Percentiles rank a stretch among this genome's conserved stretches.
Conservation (phyloP, 2,888 invertebrate species). For the Polydrusus pterygomalis region DNA sequence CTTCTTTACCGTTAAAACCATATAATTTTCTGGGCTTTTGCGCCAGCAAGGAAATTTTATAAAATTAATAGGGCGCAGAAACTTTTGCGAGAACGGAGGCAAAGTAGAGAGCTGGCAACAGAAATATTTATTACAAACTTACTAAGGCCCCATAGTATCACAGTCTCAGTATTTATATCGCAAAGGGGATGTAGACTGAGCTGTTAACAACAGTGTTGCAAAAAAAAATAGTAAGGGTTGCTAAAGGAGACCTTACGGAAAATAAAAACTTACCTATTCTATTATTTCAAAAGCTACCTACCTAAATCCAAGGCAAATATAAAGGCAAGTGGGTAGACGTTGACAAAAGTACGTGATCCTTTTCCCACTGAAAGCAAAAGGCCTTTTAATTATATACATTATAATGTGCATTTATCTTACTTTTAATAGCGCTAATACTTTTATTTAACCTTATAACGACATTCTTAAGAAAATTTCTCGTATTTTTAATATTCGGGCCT, state of each 20-base stretch:
- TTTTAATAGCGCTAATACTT: no score
- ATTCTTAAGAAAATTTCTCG: background rate
- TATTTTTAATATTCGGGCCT: slow-evolving; percentile 1
- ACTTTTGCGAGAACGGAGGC: slow-evolving; percentile 6
- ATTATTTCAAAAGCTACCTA: no score
- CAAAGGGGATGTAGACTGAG: background rate
- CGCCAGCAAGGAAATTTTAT: slow-evolving; percentile 14
- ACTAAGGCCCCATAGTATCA: background rate
- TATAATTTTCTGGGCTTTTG: slow-evolving; percentile 16
- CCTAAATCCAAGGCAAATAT: no score
- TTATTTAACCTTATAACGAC: background rate
- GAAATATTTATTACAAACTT: slow-evolving; percentile 14
- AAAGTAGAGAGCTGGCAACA: slow-evolving; percentile 18
- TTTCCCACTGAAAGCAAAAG: no score
- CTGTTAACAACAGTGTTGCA: background rate
- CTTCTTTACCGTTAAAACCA: slow-evolving; percentile 7
- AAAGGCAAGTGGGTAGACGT: no score
- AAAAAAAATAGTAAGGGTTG: background rate
- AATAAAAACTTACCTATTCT: no score
- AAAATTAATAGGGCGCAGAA: slow-evolving; percentile 11
- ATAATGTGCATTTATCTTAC: no score
- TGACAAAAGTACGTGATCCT: no score
- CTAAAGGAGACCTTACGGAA: background rate
- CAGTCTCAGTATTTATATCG: background rate
- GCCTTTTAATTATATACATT: no score